Percentiles rank a stretch among this genome's conserved stretches.
Evolutionary conservation across 2,797 vertebrate genomes (phyloP).

Genomic region (Hoplostethus mediterraneus): DNA sequence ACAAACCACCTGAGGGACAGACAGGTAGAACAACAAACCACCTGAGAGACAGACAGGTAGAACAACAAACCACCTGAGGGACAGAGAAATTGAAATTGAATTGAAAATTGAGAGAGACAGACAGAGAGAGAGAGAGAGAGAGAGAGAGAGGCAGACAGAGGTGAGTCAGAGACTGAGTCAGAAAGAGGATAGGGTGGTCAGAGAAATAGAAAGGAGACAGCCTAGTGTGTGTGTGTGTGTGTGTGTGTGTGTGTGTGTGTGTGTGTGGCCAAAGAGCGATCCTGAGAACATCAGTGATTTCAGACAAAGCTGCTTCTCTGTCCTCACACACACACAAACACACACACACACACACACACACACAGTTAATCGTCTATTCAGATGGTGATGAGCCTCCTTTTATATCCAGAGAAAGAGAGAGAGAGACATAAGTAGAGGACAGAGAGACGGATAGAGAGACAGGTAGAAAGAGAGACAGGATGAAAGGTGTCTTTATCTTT

Average conservation of each 20-base stretch:
- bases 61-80: too few relatives aligned
- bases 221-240: conserved; percentile 1
- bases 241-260: conserved; percentile 17
- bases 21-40: too few relatives aligned
- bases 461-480: background rate
- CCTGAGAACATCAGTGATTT: too few relatives aligned
- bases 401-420: conserved; percentile 1
- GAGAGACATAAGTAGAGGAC: background rate
- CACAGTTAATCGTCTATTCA: conserved; percentile 29
- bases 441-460: background rate
- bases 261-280: background rate
- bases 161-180: background rate
- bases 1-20: too few relatives aligned
- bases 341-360: conserved; percentile 25
- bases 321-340: conserved; percentile 15
- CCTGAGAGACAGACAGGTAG: too few relatives aligned
- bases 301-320: background rate
- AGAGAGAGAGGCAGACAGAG: too few relatives aligned
- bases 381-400: conserved; percentile 45
- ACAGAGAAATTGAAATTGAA: too few relatives aligned
- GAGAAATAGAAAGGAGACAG: conserved; percentile 16
- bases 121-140: conserved; percentile 7
- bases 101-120: background rate
- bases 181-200: conserved; percentile 6
- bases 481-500: background rate